Conservation (phyloP, 1,140 invertebrate genomes). For the Medauroidea extradentata region DNA sequence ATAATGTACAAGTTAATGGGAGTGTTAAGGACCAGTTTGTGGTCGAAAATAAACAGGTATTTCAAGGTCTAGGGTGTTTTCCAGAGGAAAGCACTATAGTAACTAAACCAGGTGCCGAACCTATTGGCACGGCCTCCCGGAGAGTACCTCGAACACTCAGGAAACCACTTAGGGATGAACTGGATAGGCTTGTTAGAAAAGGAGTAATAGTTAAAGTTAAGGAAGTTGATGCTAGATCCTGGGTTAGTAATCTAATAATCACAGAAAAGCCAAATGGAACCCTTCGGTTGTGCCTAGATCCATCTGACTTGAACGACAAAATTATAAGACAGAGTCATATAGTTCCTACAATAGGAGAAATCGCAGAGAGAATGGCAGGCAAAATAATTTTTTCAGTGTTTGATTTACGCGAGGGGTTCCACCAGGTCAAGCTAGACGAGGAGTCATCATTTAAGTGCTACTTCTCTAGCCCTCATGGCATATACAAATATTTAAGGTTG, state of each 20-base stretch:
- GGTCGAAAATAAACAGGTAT: slow-evolving; percentile 14
- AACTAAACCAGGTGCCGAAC: slow-evolving; percentile 18
- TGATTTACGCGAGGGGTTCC: slow-evolving; percentile 15
- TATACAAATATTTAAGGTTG: slow-evolving; percentile 32
- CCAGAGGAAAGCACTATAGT: slow-evolving; percentile 12
- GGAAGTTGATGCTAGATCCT: slow-evolving; percentile 16
- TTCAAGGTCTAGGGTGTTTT: slow-evolving; percentile 20
- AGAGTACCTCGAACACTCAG: too few species aligned
- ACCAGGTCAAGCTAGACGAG: slow-evolving; percentile 16
- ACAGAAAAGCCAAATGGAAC: slow-evolving; percentile 31
- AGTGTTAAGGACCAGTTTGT: slow-evolving; percentile 1
- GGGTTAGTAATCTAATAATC: slow-evolving; percentile 38
- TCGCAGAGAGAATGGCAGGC: slow-evolving; percentile 12
- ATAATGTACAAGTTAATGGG: too few species aligned
- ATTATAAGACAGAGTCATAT: slow-evolving; percentile 12
- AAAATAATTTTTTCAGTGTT: slow-evolving; percentile 13
- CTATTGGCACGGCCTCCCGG: slow-evolving; percentile 11
- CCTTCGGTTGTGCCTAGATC: slow-evolving; percentile 40
- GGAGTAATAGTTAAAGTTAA: too few species aligned
- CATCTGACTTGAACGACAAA: slow-evolving; percentile 20
- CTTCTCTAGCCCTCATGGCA: slow-evolving; percentile 26
- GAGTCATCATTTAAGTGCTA: slow-evolving; percentile 11
- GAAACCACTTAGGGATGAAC: too few species aligned
- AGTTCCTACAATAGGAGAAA: slow-evolving; percentile 16
- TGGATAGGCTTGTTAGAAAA: too few species aligned